Base-by-base conservation (phyloP, 2,797 vertebrate genomes). In the Coendou prehensilis region DNA sequence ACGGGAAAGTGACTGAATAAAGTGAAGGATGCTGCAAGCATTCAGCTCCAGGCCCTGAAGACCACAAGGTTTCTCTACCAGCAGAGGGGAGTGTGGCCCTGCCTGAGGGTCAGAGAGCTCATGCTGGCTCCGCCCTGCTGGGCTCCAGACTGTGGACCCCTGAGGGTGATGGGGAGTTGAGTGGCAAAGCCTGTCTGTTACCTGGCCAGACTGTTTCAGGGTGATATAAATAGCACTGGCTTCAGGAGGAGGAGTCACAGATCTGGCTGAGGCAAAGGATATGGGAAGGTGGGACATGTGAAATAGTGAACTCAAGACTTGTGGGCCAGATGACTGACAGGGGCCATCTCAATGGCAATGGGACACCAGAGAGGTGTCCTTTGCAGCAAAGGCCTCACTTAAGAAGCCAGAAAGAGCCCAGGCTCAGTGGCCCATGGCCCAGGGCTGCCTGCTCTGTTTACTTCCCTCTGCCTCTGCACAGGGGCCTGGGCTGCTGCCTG, bases 191-290 rank as follows among this genome's bases (percentile, higher is more conserved):
- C 76, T 17, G 37, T 30, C 61, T 11, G 14, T 87, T 81, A 33
- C 91, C 89, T 52, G 64, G 76, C 89, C 63, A 41, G 56, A 69
- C 91, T 83, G 41, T 83, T 82, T 87, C 78, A 92, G 95, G 73
- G 45, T 52, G 30, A 82, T 75, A 71, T 89, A 82, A 93, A 83
- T 67, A 80, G 79, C 87, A 9, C 23, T 4, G 33, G 61, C 63
- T 84, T 71, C 0, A 0, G 79, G 52, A 63, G 69, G 52, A 69
- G 91, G 64, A 87, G 41, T 22, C 5, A 0, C 91, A 84, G 93
- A 79, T 90, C 89, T 88, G 96, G 52, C 84, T 4, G 3, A 64
- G 59, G 87, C 73, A 61, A 76, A 90, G 30, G 18, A 6, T 28
- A 3, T 0, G 14, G 75, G 83, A 78, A 93, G 82, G 83, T 69